Evolutionary conservation across 2,888 invertebrate genomes (phyloP).

Genomic region (Cacoxenus indagator): DNA sequence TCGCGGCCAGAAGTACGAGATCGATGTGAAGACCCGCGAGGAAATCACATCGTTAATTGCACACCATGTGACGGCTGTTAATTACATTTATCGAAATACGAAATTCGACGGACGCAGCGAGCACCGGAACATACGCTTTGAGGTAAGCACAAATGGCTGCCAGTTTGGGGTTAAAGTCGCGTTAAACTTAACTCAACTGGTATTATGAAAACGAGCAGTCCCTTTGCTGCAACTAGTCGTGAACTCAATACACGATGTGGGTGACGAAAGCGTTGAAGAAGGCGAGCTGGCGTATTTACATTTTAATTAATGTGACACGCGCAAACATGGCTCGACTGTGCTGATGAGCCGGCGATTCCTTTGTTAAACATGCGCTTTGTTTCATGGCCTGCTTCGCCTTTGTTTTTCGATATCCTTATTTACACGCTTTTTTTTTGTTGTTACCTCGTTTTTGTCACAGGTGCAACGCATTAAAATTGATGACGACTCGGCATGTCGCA

Average conservation of each 20-base stretch:
- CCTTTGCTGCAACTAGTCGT: not conserved
- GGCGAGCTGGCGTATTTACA: not conserved
- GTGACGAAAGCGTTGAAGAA: not conserved
- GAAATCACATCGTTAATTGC: slow-evolving; percentile 98
- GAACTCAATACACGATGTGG: not conserved
- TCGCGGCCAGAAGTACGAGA: slow-evolving; percentile 77
- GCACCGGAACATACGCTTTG: slow-evolving; percentile 96
- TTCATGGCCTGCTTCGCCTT: not conserved
- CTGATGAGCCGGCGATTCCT: not conserved
- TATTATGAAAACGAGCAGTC: too few species aligned
- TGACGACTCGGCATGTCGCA: slow-evolving; percentile 85
- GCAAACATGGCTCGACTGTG: not conserved
- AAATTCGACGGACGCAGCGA: slow-evolving; percentile 91
- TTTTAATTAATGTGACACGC: slow-evolving; percentile 18
- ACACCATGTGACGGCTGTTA: slow-evolving; percentile 98
- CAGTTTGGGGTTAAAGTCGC: not conserved
- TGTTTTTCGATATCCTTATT: slow-evolving; percentile 1
- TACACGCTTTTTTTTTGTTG: slow-evolving; percentile 30
- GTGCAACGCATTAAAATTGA: slow-evolving; percentile 82
- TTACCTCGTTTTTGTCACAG: slow-evolving; percentile 39
- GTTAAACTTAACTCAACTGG: too few species aligned
- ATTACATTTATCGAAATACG: slow-evolving; percentile 95
- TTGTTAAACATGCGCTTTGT: not conserved
- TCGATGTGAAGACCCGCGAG: slow-evolving; percentile 92
- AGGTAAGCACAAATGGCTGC: slow-evolving; percentile 74